phyloP scores from a whole-genome alignment of 2,113 vertebrate genomes.

The Rynchops niger region DNA sequence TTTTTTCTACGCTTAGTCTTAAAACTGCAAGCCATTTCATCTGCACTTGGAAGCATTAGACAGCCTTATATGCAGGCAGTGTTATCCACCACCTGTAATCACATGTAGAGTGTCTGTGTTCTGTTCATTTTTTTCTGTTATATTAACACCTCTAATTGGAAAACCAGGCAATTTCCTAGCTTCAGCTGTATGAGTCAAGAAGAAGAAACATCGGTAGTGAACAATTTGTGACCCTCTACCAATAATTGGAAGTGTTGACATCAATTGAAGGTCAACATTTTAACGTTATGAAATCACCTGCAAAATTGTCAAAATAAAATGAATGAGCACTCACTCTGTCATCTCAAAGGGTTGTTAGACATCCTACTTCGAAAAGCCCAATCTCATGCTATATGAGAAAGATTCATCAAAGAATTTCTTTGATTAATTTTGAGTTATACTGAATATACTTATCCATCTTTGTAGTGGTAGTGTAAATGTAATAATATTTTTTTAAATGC shows the following conservation, averaged over 20 bases:
- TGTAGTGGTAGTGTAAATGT: neutral
- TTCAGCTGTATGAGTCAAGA: neutral
- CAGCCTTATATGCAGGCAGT: neutral
- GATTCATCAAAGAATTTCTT: neutral
- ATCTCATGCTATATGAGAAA: neutral
- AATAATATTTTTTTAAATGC: neutral
- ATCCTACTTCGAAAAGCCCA: neutral
- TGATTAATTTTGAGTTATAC: neutral
- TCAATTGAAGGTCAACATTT: neutral
- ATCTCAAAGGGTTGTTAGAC: neutral
- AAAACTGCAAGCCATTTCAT: neutral
- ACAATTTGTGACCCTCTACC: neutral
- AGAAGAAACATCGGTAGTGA: neutral
- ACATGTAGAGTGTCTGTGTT: neutral
- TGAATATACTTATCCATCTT: neutral
- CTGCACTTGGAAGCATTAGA: neutral
- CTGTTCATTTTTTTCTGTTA: neutral
- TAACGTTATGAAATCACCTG: neutral
- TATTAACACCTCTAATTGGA: neutral
- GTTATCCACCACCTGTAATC: neutral
- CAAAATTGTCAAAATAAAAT: neutral
- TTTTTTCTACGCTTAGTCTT: neutral
- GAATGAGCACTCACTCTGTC: neutral
- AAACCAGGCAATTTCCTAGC: neutral
- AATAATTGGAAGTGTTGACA: neutral